Evolutionary conservation across 2,113 vertebrate species (phyloP).

Genomic region (Suncus etruscus): DNA sequence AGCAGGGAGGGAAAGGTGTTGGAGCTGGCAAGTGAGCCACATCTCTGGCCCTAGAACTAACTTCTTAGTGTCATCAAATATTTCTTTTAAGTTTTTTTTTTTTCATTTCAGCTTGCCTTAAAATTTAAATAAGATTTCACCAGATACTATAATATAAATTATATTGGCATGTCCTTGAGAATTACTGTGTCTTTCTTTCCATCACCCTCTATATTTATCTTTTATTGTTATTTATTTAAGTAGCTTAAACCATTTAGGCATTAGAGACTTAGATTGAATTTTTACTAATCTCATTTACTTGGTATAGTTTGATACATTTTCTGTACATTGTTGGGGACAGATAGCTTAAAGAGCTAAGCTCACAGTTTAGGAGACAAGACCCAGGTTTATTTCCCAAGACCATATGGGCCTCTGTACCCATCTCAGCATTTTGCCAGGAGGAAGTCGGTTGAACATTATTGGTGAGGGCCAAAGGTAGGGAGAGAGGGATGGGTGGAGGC

Average conservation of each 20-base stretch:
- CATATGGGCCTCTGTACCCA: too few relatives aligned
- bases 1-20: background rate
- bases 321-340: background rate
- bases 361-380: too few relatives aligned
- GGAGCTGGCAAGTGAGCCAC: background rate
- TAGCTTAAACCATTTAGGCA: background rate
- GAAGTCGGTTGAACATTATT: too few relatives aligned
- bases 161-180: background rate
- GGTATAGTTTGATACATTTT: slow-evolving; percentile 48
- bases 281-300: slow-evolving; percentile 49
- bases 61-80: slow-evolving; percentile 33
- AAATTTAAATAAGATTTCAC: slow-evolving; percentile 15
- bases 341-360: too few relatives aligned
- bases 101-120: background rate
- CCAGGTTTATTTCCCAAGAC: too few relatives aligned
- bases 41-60: background rate
- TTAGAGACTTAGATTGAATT: slow-evolving; percentile 13
- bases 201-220: background rate
- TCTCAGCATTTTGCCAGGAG: too few relatives aligned
- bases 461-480: too few relatives aligned
- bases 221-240: slow-evolving; percentile 22
- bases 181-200: background rate
- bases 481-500: too few relatives aligned
- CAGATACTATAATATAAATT: background rate
- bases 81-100: background rate